A percentile compares a stretch with the other conserved stretches of the same genome.
phyloP scores from a whole-genome alignment of 1,140 invertebrate genomes.

The Sycobia sp. region DNA sequence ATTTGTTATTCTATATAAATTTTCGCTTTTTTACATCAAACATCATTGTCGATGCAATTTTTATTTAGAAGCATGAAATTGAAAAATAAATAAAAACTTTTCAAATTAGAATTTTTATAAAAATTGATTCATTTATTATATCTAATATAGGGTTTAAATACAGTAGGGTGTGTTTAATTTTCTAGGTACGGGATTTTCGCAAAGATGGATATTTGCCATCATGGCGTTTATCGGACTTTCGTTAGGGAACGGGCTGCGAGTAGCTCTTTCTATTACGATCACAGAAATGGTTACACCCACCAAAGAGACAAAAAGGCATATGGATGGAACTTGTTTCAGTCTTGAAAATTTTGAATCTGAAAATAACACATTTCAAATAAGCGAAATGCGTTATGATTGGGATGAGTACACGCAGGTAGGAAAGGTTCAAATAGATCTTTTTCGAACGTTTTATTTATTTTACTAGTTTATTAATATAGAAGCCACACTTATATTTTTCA shows the following conservation, averaged over 20 bases:
- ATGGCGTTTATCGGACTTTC: slow-evolving; percentile 5
- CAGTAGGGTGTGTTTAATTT: not conserved
- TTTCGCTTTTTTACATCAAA: no score
- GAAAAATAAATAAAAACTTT: no score
- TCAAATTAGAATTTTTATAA: no score
- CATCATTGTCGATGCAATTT: no score
- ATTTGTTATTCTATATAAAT: no score
- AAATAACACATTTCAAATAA: not conserved
- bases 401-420: slow-evolving; percentile 24
- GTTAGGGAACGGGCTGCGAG: slow-evolving; percentile 16
- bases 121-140: no score
- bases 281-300: slow-evolving; percentile 14
- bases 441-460: no score
- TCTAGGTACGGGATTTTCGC: slow-evolving; percentile 10
- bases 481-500: no score
- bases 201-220: slow-evolving; percentile 30
- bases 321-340: not conserved
- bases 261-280: slow-evolving; percentile 4
- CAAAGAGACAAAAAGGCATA: not conserved
- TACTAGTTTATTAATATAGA: no score
- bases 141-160: no score
- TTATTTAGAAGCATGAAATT: no score
- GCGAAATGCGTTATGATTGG: slow-evolving; percentile 6
- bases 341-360: not conserved
- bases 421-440: no score